A percentile compares a stretch with the other conserved stretches of the same genome.
Conservation (phyloP, 2,113 vertebrate genomes). For the human (Homo sapiens) region DNA sequence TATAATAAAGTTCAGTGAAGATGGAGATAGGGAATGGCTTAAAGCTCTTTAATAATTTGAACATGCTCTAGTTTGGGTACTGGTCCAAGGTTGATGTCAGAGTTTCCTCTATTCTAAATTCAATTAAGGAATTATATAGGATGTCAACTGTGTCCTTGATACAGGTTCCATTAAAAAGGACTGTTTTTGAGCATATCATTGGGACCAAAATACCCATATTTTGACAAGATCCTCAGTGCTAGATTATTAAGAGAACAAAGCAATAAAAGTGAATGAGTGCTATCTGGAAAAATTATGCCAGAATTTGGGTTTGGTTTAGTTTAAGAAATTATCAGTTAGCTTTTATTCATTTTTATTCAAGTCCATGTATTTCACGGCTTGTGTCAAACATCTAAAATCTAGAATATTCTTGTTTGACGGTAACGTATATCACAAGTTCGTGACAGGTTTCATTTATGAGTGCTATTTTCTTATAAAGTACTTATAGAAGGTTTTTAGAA, state of each 20-base stretch:
- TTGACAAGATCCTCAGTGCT: slow-evolving; percentile 59
- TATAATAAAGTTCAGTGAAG: not conserved
- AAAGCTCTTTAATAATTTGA: slow-evolving; percentile 51
- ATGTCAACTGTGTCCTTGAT: slow-evolving; percentile 34
- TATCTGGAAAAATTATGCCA: slow-evolving; percentile 69
- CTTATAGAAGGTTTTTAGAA: not conserved
- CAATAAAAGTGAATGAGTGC: slow-evolving; percentile 69
- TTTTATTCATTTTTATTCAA: slow-evolving; percentile 73
- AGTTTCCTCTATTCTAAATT: slow-evolving; percentile 42
- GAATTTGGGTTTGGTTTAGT: slow-evolving; percentile 75
- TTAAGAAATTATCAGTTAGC: slow-evolving; percentile 77
- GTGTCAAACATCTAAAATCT: slow-evolving; percentile 53
- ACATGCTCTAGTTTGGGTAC: slow-evolving; percentile 16
- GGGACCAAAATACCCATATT: slow-evolving; percentile 44
- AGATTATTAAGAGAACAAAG: slow-evolving; percentile 50
- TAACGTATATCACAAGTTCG: slow-evolving; percentile 22
- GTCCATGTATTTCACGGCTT: slow-evolving; percentile 66
- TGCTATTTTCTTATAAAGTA: slow-evolving; percentile 30
- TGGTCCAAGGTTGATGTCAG: slow-evolving; percentile 71
- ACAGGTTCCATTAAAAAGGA: slow-evolving; percentile 60
- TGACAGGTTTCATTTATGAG: not conserved
- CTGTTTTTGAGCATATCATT: not conserved
- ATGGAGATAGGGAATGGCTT: not conserved
- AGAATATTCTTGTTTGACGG: slow-evolving; percentile 61
- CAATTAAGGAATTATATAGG: slow-evolving; percentile 46